These are phyloP conservation scores for Sphaerophoria taeniata DNA, from an alignment of 2,888 invertebrate species.

Conservation along the genomic window DNA sequence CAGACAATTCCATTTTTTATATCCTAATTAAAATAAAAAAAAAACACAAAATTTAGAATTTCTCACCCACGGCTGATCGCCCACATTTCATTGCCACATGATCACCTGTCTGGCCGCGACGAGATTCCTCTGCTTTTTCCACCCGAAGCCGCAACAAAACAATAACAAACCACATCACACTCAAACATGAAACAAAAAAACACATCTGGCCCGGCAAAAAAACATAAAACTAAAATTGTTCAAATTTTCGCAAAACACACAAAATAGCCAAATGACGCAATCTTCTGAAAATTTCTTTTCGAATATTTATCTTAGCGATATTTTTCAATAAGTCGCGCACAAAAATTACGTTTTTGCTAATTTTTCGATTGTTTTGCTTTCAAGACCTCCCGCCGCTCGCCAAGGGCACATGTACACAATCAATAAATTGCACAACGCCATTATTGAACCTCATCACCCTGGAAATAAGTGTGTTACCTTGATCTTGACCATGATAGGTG, in stretches of 20 bases:
- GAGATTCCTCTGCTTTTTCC: neutral
- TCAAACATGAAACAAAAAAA: neutral
- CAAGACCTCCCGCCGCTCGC: neutral
- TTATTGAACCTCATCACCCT: slow-evolving; percentile 37
- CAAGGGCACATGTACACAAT: neutral
- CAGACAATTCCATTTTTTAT: neutral
- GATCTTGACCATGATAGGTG: slow-evolving; percentile 63
- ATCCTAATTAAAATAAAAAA: neutral
- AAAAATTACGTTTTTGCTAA: slow-evolving; percentile 17
- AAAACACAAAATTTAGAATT: neutral
- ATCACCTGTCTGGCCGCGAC: slow-evolving; percentile 30
- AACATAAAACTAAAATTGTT: neutral
- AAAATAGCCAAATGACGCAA: slow-evolving; percentile 18
- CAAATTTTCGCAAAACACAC: slow-evolving; percentile 1
- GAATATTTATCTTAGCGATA: slow-evolving; percentile 2
- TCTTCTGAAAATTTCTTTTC: neutral
- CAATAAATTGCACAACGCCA: slow-evolving; percentile 17
- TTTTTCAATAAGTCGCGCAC: slow-evolving; percentile 1
- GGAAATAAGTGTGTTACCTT: slow-evolving; percentile 38
- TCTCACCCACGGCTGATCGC: slow-evolving; percentile 10
- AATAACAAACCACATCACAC: slow-evolving; percentile 7
- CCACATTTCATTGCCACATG: slow-evolving; percentile 29
- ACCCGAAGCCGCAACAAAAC: slow-evolving; percentile 10
- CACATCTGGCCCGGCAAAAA: slow-evolving; percentile 19
- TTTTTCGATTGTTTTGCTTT: neutral